phyloP scores from a whole-genome alignment of 2,888 invertebrate species.

The Drosophila suboccidentalis region DNA sequence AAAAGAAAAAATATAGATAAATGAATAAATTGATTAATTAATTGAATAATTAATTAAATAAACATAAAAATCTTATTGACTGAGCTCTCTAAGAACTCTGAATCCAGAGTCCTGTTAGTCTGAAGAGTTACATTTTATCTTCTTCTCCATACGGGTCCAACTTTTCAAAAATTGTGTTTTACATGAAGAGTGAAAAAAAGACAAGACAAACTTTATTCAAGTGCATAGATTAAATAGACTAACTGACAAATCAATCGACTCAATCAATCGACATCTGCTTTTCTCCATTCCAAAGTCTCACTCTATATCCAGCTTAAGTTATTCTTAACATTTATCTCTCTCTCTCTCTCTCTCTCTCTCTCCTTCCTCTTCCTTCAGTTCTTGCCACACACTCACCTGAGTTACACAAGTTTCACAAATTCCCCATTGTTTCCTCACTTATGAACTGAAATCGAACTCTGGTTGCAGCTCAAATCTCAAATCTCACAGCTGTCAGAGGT shows the following conservation, averaged over 20 bases:
- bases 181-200: too few species aligned
- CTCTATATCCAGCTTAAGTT: neutral
- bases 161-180: too few species aligned
- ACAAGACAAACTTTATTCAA: too few species aligned
- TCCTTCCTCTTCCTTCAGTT: neutral
- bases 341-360: neutral
- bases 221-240: neutral
- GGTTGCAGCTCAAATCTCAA: constrained; percentile 18
- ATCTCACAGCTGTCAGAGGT: constrained; percentile 26
- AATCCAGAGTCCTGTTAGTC: too few species aligned
- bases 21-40: too few species aligned
- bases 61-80: too few species aligned
- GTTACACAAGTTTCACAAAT: neutral
- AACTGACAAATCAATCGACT: neutral
- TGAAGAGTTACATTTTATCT: neutral
- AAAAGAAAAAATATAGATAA: too few species aligned
- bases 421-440: constrained; percentile 3
- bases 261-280: neutral
- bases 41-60: too few species aligned
- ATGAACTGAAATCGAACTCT: constrained; percentile 25
- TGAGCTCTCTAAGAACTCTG: too few species aligned
- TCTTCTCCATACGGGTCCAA: too few species aligned
- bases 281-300: neutral
- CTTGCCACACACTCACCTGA: neutral
- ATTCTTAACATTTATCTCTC: neutral